Conservation (phyloP, 2,888 invertebrate genomes). For the Branchipolynoe longqiensis region DNA sequence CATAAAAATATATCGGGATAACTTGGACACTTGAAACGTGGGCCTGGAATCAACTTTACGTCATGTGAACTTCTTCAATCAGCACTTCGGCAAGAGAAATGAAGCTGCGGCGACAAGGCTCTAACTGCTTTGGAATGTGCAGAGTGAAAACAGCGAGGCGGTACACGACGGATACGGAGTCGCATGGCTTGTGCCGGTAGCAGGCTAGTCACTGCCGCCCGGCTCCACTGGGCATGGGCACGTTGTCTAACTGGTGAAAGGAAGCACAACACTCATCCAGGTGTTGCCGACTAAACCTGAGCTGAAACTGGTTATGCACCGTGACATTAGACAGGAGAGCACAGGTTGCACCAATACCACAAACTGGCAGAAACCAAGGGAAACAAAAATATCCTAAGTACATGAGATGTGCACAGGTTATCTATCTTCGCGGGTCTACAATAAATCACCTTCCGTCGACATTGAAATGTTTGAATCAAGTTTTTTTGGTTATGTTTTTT, state of each 20-base stretch:
- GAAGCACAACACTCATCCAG: too few relatives aligned
- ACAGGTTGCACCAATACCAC: neutral
- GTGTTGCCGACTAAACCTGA: too few relatives aligned
- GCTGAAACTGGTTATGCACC: neutral
- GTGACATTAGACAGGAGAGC: too few relatives aligned
- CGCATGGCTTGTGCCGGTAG: too few relatives aligned
- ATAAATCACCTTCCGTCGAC: too few relatives aligned
- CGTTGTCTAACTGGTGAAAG: too few relatives aligned
- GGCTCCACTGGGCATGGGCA: too few relatives aligned
- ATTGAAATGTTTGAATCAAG: too few relatives aligned
- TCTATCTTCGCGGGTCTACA: too few relatives aligned
- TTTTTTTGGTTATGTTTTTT: too few relatives aligned
- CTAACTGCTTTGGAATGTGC: constrained; percentile 34
- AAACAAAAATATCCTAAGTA: constrained; percentile 2
- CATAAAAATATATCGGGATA: constrained; percentile 28
- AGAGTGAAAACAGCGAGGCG: constrained; percentile 17
- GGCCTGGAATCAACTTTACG: constrained; percentile 25
- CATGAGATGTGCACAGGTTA: neutral
- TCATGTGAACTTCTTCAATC: neutral
- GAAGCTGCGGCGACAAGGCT: neutral
- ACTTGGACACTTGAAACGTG: constrained; percentile 10
- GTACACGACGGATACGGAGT: too few relatives aligned
- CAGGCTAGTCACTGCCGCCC: too few relatives aligned
- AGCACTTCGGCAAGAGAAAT: constrained; percentile 5
- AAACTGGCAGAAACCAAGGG: neutral